Evolutionary conservation across 2,113 vertebrate species (phyloP).

Genomic region (Daphoenositta chrysoptera): DNA sequence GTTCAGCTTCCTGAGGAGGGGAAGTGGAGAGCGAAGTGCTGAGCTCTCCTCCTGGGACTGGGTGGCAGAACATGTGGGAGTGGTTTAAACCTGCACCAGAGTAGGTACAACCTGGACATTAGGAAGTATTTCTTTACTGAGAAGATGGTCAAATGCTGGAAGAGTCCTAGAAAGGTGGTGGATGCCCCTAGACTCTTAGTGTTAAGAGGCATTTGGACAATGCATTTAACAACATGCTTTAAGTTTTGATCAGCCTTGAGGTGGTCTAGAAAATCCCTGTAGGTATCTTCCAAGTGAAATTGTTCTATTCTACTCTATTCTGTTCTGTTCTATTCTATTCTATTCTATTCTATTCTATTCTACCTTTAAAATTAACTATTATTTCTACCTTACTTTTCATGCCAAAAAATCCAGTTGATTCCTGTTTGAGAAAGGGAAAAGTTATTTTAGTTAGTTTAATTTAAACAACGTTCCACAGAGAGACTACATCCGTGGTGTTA

Average conservation of each 20-base stretch:
- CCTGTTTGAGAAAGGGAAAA: not conserved
- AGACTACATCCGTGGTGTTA: not conserved
- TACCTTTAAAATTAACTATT: not conserved
- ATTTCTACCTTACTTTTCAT: not conserved
- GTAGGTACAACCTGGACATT: not conserved
- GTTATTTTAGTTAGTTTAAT: not conserved
- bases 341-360: not conserved
- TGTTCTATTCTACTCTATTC: too few relatives aligned
- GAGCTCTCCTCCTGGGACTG: not conserved
- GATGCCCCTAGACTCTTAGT: not conserved
- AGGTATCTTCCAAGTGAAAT: not conserved
- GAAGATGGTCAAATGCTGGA: not conserved
- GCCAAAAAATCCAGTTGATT: not conserved
- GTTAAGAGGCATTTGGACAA: not conserved
- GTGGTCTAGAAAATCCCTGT: not conserved
- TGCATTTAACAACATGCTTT: not conserved
- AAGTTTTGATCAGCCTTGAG: not conserved
- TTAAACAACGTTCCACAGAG: not conserved
- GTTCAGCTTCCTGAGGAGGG: not conserved
- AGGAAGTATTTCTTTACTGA: not conserved
- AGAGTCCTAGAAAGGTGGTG: not conserved
- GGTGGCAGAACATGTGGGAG: fast-evolving
- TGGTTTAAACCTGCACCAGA: not conserved
- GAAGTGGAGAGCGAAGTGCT: not conserved
- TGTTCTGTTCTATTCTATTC: not conserved